Evolutionary conservation across 1,140 invertebrate species (phyloP), one percentile per base, ranked within the genome.

Genomic region (Saccostrea echinata): DNA sequence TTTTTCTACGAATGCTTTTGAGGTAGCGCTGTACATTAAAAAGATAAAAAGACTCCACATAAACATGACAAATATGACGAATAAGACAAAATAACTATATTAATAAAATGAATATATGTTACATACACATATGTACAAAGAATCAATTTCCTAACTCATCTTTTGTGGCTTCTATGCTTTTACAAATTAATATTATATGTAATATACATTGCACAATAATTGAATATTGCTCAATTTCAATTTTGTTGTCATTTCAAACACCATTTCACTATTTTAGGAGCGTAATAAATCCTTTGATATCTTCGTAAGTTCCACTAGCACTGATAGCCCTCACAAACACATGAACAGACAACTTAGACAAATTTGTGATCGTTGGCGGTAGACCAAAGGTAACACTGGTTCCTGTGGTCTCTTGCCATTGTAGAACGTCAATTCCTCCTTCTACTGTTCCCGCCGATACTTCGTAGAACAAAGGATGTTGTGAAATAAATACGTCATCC

Each of bases 351-450:
- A 89, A 53, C 8, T 55, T 84, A 3, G 85, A 64, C 1, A 53
- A 43, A 33, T 84, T 61, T 64, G 85, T 86, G 21, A 89, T 85
- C 6, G 86, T 61, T 16, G 88, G 16, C 8, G 85, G 83, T 30
- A 91, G 18, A 57, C 83, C 87, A 57, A 91, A 84, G 24, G 76
- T 68, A 11, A 91, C 35, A 24, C 64, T 43, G 0, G 89, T 52
- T 55, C 24, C 57, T 3, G 21, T 89, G 13, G 89, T 91, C 35
- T 90, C 86, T 16, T 85, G 81, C 89, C 89, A 91, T 52, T 90
- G 88, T 43, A 88, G 16, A n/a, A 91, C 89, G 80, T 91, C 86
- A 33, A 68, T 82, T 57, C 89, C 89, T 1, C 90, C 90, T 30
- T 61, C 18, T 33, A 81, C 64, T 3, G 85, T 86, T 16, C 90